Evolutionary conservation across 2,797 vertebrate species (phyloP).

Genomic region (Numenius phaeopus): DNA sequence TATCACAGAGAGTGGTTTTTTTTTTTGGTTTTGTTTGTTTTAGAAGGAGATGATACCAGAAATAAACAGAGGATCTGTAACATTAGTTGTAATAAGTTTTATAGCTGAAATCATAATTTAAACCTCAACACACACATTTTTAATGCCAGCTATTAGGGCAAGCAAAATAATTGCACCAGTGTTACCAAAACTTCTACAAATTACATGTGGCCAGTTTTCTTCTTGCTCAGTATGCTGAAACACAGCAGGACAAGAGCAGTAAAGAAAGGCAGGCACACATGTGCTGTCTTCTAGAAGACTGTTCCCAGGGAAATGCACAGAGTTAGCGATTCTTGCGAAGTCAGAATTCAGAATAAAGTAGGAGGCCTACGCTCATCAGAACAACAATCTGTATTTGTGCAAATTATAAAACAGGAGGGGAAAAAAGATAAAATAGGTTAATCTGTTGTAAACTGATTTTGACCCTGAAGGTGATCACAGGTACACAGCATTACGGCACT

Average conservation of each 20-base stretch:
- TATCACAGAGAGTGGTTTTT: background rate
- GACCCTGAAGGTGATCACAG: slow-evolving; percentile 82
- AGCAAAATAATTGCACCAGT: background rate
- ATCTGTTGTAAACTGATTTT: slow-evolving; percentile 71
- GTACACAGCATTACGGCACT: slow-evolving; percentile 76
- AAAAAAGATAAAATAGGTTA: slow-evolving; percentile 29
- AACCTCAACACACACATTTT: background rate
- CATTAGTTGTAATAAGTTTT: background rate
- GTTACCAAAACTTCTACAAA: slow-evolving; percentile 11
- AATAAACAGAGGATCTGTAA: background rate
- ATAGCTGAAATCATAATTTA: background rate
- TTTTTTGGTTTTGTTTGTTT: background rate
- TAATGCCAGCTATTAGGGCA: background rate
- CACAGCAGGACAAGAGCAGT: slow-evolving; percentile 31
- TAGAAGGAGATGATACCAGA: background rate
- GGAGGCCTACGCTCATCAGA: background rate
- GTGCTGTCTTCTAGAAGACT: slow-evolving; percentile 11
- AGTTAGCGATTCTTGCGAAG: background rate
- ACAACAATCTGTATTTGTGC: background rate
- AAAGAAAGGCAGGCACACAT: slow-evolving; percentile 47
- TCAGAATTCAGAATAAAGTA: background rate
- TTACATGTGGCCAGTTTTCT: slow-evolving; percentile 27
- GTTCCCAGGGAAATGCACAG: slow-evolving; percentile 34
- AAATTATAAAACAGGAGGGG: background rate
- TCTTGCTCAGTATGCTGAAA: slow-evolving; percentile 50